phyloP scores from a whole-genome alignment of 2,113 vertebrate species.

The Carollia perspicillata region DNA sequence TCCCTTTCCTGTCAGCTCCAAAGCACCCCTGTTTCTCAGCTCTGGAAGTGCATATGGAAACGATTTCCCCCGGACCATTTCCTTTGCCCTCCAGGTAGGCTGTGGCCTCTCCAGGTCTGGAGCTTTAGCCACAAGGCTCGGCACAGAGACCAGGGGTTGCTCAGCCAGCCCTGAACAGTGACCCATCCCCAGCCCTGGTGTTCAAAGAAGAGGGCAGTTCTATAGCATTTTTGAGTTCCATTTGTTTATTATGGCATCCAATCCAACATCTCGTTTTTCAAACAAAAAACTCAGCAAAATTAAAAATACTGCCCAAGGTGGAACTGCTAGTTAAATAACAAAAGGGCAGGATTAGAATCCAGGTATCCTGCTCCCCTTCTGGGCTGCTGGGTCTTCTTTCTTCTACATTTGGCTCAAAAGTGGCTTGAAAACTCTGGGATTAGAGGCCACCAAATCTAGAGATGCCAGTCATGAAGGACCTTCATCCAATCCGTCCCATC shows the following conservation, averaged over 20 bases:
- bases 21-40: conserved; percentile 21
- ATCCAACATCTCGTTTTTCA: not conserved
- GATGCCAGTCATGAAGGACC: not conserved
- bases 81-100: conserved; percentile 23
- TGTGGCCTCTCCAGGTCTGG: not conserved
- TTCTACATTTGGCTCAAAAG: not conserved
- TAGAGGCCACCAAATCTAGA: not conserved
- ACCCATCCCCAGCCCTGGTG: not conserved
- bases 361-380: not conserved
- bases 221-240: not conserved
- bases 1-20: conserved; percentile 67
- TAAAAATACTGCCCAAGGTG: not conserved
- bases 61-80: conserved; percentile 60
- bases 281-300: not conserved
- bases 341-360: not conserved
- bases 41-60: conserved; percentile 70
- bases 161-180: not conserved
- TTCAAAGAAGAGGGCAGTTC: not conserved
- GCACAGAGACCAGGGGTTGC: not conserved
- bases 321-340: not conserved
- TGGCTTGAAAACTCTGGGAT: not conserved
- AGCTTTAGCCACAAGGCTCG: not conserved
- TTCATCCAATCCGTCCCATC: not conserved
- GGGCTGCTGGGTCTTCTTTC: not conserved
- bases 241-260: not conserved